Evolutionary conservation across 2,797 vertebrate species (phyloP).

Genomic region (Alauda arvensis): DNA sequence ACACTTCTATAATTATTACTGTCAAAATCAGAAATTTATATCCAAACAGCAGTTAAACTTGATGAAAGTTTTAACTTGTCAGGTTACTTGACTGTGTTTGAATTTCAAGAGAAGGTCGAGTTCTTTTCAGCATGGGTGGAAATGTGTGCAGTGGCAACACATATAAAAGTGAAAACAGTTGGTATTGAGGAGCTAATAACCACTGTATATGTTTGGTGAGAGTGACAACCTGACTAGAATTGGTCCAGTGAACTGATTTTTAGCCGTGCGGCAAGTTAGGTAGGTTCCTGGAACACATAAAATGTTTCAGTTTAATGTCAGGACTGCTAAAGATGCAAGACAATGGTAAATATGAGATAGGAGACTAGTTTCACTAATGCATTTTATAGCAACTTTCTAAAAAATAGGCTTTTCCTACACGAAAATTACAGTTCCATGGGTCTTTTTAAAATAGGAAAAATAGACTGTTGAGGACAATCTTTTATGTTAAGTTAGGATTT

Average conservation of each 20-base stretch:
- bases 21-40: not conserved
- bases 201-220: not conserved
- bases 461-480: not conserved
- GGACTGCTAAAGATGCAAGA: not conserved
- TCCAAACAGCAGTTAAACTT: not conserved
- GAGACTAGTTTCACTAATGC: not conserved
- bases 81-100: not conserved
- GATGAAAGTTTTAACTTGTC: not conserved
- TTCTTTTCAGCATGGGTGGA: not conserved
- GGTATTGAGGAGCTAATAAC: not conserved
- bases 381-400: not conserved
- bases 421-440: not conserved
- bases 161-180: not conserved
- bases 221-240: not conserved
- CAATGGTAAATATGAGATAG: not conserved
- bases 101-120: not conserved
- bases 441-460: not conserved
- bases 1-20: not conserved
- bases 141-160: not conserved
- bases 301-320: not conserved
- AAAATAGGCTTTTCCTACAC: not conserved
- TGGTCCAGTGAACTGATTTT: not conserved
- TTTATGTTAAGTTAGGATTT: not conserved
- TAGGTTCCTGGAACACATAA: fast-evolving
- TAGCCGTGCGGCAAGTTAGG: not conserved